A percentile compares a stretch with the other conserved stretches of the same genome.
These are phyloP conservation scores for Baccha elongata DNA, from an alignment of 2,888 invertebrate genomes.

Conservation along the genomic window DNA sequence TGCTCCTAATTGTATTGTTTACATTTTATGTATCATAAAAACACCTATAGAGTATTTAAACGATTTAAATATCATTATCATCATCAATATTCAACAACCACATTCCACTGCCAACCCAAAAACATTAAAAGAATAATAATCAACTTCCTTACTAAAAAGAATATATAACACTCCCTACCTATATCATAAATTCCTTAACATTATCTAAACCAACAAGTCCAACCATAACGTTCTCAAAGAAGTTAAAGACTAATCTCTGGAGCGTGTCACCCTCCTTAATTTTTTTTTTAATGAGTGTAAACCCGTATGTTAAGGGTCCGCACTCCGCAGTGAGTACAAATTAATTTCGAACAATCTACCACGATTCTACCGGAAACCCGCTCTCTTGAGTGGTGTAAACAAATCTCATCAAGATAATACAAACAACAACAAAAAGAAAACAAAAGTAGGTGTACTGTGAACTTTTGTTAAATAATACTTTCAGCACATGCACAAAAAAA, in stretches of 20 bases:
- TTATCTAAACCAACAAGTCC: slow-evolving; percentile 14
- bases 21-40: too few relatives aligned
- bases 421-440: slow-evolving; percentile 30
- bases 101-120: slow-evolving; percentile 1
- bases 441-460: slow-evolving; percentile 35
- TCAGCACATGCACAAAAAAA: slow-evolving; percentile 36
- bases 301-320: neutral
- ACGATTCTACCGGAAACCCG: slow-evolving; percentile 42
- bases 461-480: slow-evolving; percentile 30
- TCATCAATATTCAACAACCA: neutral
- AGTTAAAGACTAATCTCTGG: slow-evolving; percentile 58
- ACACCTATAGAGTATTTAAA: too few relatives aligned
- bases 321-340: too few relatives aligned
- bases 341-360: slow-evolving; percentile 53
- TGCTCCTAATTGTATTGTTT: too few relatives aligned
- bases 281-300: slow-evolving; percentile 34
- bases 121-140: slow-evolving; percentile 24
- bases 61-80: too few relatives aligned
- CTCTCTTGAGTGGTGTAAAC: slow-evolving; percentile 35
- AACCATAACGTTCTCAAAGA: slow-evolving; percentile 43
- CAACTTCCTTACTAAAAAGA: neutral
- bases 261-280: slow-evolving; percentile 65
- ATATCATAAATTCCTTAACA: slow-evolving; percentile 51
- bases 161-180: neutral
- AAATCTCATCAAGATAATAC: slow-evolving; percentile 27